Evolutionary conservation across 2,113 vertebrate species (phyloP).

Genomic region (Garra rufa): DNA sequence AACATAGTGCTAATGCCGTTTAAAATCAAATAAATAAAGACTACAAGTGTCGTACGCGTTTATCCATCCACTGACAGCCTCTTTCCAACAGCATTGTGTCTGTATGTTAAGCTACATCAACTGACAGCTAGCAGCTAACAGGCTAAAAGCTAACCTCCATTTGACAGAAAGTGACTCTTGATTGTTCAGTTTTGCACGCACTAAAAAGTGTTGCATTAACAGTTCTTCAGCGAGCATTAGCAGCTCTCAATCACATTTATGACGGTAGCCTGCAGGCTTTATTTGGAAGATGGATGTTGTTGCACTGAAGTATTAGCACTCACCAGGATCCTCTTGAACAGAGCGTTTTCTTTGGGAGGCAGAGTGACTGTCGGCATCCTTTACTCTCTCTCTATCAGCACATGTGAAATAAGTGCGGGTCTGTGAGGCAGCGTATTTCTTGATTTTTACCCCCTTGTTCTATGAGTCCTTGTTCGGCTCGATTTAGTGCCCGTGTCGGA

Average conservation of each 20-base stretch:
- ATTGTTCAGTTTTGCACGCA: background rate
- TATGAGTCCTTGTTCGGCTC: conserved; percentile 55
- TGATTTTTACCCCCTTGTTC: conserved; percentile 61
- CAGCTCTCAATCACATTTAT: too few species aligned
- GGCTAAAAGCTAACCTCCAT: conserved; percentile 48
- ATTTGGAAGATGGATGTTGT: background rate
- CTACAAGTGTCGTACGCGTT: background rate
- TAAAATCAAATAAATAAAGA: background rate
- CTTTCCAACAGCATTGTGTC: background rate
- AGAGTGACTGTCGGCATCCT: conserved; percentile 85
- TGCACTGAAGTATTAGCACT: conserved; percentile 59
- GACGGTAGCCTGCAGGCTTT: background rate
- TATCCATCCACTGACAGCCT: background rate
- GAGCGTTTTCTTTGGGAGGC: conserved; percentile 87
- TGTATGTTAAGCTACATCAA: conserved; percentile 30
- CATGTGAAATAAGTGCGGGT: conserved; percentile 55
- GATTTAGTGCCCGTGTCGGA: conserved; percentile 62
- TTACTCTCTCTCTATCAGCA: conserved; percentile 48
- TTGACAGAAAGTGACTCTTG: conserved; percentile 37
- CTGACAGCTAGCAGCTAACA: conserved; percentile 44
- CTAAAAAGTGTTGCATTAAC: background rate
- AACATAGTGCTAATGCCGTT: background rate
- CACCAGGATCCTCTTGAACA: conserved; percentile 86
- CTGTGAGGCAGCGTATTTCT: conserved; percentile 48
- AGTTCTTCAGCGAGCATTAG: background rate